Percentiles rank a stretch among this genome's conserved stretches.
These are phyloP conservation scores for Calcarius ornatus DNA, from an alignment of 2,113 vertebrate genomes.

Conservation along the genomic window DNA sequence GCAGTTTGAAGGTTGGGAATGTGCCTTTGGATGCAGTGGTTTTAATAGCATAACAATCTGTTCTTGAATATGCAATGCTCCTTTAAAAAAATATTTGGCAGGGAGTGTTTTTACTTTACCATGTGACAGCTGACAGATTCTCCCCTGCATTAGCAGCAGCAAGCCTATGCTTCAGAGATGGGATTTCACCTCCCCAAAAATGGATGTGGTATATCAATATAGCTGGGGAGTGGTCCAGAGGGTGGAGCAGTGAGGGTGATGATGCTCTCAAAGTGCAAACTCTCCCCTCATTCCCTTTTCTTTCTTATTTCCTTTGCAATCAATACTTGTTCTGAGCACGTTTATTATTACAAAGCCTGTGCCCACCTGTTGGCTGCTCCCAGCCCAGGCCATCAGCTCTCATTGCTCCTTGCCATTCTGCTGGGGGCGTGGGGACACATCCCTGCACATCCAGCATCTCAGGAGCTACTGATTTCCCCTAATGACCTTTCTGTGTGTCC, in stretches of 20 bases:
- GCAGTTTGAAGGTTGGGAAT: background rate
- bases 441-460: background rate
- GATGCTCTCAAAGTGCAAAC: background rate
- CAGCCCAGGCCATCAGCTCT: background rate
- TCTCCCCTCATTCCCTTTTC: background rate
- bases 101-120: background rate
- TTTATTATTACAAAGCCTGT: background rate
- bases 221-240: background rate
- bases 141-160: background rate
- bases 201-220: background rate
- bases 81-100: background rate
- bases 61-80: background rate
- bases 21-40: background rate
- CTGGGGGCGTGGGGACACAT: rapidly evolving
- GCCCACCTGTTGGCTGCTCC: background rate
- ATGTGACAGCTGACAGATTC: background rate
- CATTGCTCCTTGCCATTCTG: background rate
- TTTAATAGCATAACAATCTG: background rate
- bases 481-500: background rate
- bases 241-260: background rate
- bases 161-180: background rate
- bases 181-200: background rate
- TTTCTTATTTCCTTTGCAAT: background rate
- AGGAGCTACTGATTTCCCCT: background rate
- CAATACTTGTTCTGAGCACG: background rate